phyloP scores from a whole-genome alignment of 1,140 invertebrate genomes.

The Cheumatopsyche charites region DNA sequence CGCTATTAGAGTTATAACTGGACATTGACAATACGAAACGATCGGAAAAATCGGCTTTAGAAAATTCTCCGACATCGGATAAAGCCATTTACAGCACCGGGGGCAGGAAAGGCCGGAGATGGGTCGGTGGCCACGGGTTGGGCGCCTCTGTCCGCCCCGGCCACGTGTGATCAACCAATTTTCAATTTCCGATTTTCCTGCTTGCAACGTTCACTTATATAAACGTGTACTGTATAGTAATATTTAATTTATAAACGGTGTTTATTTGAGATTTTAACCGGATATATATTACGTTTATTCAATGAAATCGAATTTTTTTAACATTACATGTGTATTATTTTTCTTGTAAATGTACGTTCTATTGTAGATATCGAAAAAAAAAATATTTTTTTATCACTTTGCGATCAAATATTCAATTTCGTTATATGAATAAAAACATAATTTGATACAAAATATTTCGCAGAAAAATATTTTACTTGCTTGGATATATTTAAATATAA shows the following conservation, averaged over 20 bases:
- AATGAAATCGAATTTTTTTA: background rate
- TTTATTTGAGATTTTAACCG: background rate
- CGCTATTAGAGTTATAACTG: slow-evolving; percentile 30
- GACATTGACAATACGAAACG: slow-evolving; percentile 31
- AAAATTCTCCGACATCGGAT: slow-evolving; percentile 19
- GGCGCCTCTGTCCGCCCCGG: slow-evolving; percentile 10
- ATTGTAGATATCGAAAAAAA: too few relatives aligned
- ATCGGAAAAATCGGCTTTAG: slow-evolving; percentile 19
- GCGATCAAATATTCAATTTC: too few relatives aligned
- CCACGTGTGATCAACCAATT: slow-evolving; percentile 35
- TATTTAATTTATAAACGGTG: background rate
- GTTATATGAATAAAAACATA: too few relatives aligned
- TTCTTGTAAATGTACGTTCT: too few relatives aligned
- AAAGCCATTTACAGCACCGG: slow-evolving; percentile 29
- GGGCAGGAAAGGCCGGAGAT: slow-evolving; percentile 28
- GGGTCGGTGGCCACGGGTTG: slow-evolving; percentile 20
- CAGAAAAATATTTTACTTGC: too few relatives aligned
- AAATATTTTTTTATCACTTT: too few relatives aligned
- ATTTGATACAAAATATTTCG: too few relatives aligned
- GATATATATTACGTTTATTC: too few relatives aligned
- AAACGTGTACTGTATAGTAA: background rate
- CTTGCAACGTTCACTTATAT: slow-evolving; percentile 20
- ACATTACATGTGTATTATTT: background rate
- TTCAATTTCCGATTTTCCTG: slow-evolving; percentile 42
- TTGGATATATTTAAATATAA: slow-evolving; percentile 26